Conservation (phyloP, 2,888 invertebrate species). For the Xanthorhoe designata region DNA sequence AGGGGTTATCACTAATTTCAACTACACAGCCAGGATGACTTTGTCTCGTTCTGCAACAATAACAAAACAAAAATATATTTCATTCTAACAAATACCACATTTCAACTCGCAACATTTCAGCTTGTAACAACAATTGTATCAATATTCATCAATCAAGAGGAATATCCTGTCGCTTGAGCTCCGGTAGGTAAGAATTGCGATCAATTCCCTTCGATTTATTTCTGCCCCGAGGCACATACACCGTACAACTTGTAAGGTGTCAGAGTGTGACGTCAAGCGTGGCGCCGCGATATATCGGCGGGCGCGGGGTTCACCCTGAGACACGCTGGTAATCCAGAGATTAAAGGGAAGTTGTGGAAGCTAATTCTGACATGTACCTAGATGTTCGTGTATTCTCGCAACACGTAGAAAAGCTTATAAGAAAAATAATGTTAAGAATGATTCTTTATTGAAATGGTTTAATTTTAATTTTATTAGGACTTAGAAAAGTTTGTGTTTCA, state of each 20-base stretch:
- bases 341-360: constrained; percentile 12
- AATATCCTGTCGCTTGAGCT: background rate
- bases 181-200: constrained; percentile 4
- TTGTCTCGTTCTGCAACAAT: constrained; percentile 93
- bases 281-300: constrained; percentile 11
- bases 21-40: constrained; percentile 98
- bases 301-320: constrained; percentile 4
- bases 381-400: background rate
- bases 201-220: constrained; percentile 21
- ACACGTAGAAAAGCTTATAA: background rate
- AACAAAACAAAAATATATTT: constrained; percentile 9
- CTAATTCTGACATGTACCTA: constrained; percentile 2
- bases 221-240: constrained; percentile 19
- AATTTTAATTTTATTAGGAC: no score
- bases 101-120: background rate
- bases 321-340: constrained; percentile 15
- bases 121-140: background rate
- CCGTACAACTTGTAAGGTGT: constrained; percentile 23
- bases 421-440: background rate
- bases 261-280: constrained; percentile 16
- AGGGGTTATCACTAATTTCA: constrained; percentile 98
- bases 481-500: no score
- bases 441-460: no score
- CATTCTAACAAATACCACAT: background rate
- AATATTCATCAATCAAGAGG: constrained; percentile 13